Evolutionary conservation across 2,113 vertebrate species (phyloP), one percentile per base, ranked within the genome.

Genomic region (Datnioides undecimradiatus): DNA sequence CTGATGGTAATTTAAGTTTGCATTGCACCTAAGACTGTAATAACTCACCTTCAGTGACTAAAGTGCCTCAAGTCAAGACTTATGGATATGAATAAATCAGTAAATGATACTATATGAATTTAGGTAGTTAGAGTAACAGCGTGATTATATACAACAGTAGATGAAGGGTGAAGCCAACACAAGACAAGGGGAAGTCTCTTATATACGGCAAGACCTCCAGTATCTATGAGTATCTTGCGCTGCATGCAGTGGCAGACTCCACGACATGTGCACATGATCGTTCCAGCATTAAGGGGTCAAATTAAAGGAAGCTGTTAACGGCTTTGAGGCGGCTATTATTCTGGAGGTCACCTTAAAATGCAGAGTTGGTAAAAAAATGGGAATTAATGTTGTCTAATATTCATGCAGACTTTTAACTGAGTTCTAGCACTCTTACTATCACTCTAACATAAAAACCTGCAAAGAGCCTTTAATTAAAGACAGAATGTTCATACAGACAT

Each of bases 401-500:
- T 27, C 60, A 67, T 66, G 75, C 72, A 79, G n/a, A n/a, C n/a
- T n/a, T n/a, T n/a, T n/a, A n/a, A n/a, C n/a, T n/a, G n/a, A n/a
- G 29, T 55, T 45, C 6, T 49, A 6, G 1, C 3, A 31, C 19
- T 19, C 33, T 67, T 41, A 59, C 6, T 58, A 48, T 29, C 12
- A 54, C 29, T 71, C 66, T 16, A 58, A 60, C 6, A 29, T 41
- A 36, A 41, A 77, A 27, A 36, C 16, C 60, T 48, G n/a, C 27
- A 60, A 60, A 64, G 16, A 41, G 16, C 5, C 23, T 34, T 62
- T n/a, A 38, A 14, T 23, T 9, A 64, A 52, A 16, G 23, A 63
- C 76, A 52, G 79, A 84, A 58, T 33, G 89, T 65, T 4, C 59
- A 60, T 65, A 65, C 57, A 87, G 31, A 29, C 79, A 89, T 36